phyloP scores from a whole-genome alignment of 2,113 vertebrate genomes.

The Tragelaphus buxtoni region DNA sequence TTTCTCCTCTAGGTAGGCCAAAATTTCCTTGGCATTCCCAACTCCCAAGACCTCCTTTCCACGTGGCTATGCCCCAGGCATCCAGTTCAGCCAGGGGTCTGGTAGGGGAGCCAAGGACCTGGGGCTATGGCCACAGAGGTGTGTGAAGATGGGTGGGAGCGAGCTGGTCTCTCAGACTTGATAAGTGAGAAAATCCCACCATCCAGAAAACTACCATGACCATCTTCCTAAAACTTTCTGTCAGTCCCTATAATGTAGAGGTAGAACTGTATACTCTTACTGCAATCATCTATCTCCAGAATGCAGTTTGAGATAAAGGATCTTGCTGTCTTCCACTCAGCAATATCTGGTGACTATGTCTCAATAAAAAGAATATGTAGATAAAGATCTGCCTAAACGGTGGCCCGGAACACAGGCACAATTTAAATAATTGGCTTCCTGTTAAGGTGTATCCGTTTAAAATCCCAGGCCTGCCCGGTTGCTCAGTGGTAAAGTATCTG shows the following conservation, averaged over 20 bases:
- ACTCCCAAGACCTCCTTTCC: background rate
- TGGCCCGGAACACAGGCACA: background rate
- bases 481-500: background rate
- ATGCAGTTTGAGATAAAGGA: background rate
- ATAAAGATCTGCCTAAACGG: background rate
- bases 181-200: background rate
- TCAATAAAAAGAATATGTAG: background rate
- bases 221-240: background rate
- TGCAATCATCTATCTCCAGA: accelerated
- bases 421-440: background rate
- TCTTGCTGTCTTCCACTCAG: background rate
- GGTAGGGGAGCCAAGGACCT: background rate
- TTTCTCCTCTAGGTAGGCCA: background rate
- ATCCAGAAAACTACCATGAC: background rate
- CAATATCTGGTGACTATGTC: background rate
- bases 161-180: background rate
- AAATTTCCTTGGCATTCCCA: background rate
- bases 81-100: background rate
- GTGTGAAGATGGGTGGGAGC: background rate
- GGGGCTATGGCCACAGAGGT: no score
- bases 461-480: background rate
- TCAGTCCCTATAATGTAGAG: background rate
- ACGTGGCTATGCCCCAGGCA: background rate
- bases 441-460: no score
- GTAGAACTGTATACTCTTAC: accelerated